phyloP scores from a whole-genome alignment of 2,888 invertebrate genomes.

The Girardia tigrina region DNA sequence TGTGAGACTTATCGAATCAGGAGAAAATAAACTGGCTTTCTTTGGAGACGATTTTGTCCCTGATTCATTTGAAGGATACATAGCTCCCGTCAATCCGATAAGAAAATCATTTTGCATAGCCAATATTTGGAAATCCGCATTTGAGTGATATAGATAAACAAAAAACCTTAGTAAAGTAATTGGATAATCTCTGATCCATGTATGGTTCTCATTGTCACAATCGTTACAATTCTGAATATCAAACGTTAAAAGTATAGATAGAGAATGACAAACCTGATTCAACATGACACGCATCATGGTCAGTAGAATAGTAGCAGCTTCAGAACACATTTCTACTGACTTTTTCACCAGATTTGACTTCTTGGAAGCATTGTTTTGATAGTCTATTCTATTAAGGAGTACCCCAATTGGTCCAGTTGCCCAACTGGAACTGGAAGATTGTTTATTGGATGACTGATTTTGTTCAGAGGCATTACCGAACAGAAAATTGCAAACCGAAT shows the following conservation, averaged over 20 bases:
- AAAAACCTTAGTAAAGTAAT: slow-evolving; percentile 61
- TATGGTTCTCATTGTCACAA: background rate
- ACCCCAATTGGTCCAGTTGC: background rate
- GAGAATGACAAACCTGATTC: slow-evolving; percentile 52
- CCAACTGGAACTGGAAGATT: slow-evolving; percentile 43
- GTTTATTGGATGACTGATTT: slow-evolving; percentile 45
- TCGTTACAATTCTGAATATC: background rate
- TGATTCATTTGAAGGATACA: slow-evolving; percentile 58
- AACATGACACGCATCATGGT: slow-evolving; percentile 62
- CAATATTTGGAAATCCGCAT: slow-evolving; percentile 75
- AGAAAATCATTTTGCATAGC: slow-evolving; percentile 82
- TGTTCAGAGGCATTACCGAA: slow-evolving; percentile 61
- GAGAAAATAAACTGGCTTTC: background rate
- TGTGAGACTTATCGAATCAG: background rate
- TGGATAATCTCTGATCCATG: slow-evolving; percentile 47
- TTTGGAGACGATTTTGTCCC: slow-evolving; percentile 8
- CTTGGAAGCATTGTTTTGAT: background rate
- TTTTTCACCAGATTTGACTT: slow-evolving; percentile 18
- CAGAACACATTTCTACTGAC: slow-evolving; percentile 60
- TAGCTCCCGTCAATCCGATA: slow-evolving; percentile 66
- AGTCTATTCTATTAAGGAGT: background rate
- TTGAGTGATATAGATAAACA: slow-evolving; percentile 84
- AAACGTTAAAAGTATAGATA: background rate
- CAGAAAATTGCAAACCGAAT: slow-evolving; percentile 82
- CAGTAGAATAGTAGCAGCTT: slow-evolving; percentile 73